Percentiles rank a stretch among this genome's conserved stretches.
phyloP scores from a whole-genome alignment of 2,888 invertebrate genomes.

The Lottia scabra region DNA sequence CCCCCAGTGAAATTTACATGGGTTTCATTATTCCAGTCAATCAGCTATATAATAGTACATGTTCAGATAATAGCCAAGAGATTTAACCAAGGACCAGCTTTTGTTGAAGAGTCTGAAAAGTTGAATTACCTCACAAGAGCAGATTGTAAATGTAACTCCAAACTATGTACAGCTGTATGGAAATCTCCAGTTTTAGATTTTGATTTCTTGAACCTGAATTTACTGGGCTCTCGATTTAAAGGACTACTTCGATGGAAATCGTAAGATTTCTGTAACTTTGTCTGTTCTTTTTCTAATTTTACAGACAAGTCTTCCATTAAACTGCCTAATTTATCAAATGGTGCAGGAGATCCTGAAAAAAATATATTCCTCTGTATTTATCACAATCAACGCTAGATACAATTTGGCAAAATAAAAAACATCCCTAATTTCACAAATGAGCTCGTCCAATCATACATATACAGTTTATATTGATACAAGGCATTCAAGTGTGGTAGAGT shows the following conservation, averaged over 20 bases:
- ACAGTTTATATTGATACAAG: too few species aligned
- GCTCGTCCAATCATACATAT: too few species aligned
- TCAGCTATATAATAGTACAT: too few species aligned
- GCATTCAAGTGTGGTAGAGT: too few species aligned
- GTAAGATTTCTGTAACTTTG: slow-evolving; percentile 32
- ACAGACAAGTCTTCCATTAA: neutral
- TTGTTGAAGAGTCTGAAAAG: too few species aligned
- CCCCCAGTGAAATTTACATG: too few species aligned
- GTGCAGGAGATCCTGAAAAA: slow-evolving; percentile 7
- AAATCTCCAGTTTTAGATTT: slow-evolving; percentile 26
- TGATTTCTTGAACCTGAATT: slow-evolving; percentile 8
- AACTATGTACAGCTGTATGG: slow-evolving; percentile 58
- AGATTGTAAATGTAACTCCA: slow-evolving; percentile 60
- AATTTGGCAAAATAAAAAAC: too few species aligned
- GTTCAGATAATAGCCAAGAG: too few species aligned
- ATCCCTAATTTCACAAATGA: too few species aligned
- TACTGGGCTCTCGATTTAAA: slow-evolving; percentile 31
- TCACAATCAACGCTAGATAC: neutral
- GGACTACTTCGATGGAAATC: slow-evolving; percentile 37
- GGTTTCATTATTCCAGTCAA: too few species aligned
- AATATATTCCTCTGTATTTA: neutral
- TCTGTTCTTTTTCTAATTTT: slow-evolving; percentile 5
- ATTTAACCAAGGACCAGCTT: neutral
- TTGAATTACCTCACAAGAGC: slow-evolving; percentile 54
- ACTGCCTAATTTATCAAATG: slow-evolving; percentile 4